phyloP scores from a whole-genome alignment of 2,888 invertebrate species.

The Chloroclystis v-ata region DNA sequence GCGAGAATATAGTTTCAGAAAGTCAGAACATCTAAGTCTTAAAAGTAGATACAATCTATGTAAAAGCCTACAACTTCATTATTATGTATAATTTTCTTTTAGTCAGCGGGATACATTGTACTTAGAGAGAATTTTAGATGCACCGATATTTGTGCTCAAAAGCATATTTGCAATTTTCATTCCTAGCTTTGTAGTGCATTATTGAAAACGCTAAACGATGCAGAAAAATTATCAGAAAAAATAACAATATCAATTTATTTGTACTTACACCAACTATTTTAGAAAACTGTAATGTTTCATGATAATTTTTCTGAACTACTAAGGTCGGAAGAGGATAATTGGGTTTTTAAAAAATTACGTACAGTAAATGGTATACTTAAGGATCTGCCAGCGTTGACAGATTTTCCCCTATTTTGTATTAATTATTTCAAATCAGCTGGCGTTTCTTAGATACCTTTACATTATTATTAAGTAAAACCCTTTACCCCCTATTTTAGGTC shows the following conservation, averaged over 20 bases:
- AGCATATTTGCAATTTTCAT: too few species aligned
- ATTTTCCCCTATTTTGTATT: neutral
- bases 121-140: constrained; percentile 33
- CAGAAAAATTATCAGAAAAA: neutral
- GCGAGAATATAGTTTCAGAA: constrained; percentile 40
- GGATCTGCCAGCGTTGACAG: neutral
- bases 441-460: neutral
- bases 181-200: too few species aligned
- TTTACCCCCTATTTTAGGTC: constrained; percentile 2
- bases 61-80: constrained; percentile 54
- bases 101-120: constrained; percentile 51
- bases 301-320: too few species aligned
- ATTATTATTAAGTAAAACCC: neutral
- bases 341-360: too few species aligned
- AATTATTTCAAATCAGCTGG: too few species aligned
- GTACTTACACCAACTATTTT: too few species aligned
- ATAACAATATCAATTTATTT: too few species aligned
- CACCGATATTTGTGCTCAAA: constrained; percentile 42
- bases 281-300: too few species aligned
- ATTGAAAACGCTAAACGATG: too few species aligned
- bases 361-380: too few species aligned
- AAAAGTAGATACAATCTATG: constrained; percentile 50
- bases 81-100: constrained; percentile 38
- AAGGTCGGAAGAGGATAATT: too few species aligned
- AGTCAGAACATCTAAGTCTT: constrained; percentile 52